phyloP scores from a whole-genome alignment of 2,797 vertebrate genomes.

The Onychomys arenicola region DNA sequence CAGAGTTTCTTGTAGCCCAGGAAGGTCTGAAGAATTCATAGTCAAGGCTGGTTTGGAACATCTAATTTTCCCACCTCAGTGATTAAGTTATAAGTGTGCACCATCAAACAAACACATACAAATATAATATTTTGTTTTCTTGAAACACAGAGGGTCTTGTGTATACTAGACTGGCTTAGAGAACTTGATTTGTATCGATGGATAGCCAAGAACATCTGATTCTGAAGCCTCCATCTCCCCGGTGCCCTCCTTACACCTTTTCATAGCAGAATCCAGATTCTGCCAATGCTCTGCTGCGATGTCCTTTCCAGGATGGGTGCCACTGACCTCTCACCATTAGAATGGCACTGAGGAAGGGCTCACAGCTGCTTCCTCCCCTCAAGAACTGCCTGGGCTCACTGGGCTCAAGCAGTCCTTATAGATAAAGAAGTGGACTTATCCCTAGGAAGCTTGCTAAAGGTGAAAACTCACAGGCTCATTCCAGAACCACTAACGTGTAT shows the following conservation, averaged over 20 bases:
- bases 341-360: neutral
- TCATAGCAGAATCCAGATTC: neutral
- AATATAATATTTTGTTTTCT: neutral
- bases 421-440: neutral
- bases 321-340: neutral
- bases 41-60: neutral
- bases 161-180: too few relatives aligned
- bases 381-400: neutral
- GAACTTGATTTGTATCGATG: neutral
- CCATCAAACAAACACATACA: neutral
- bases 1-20: neutral
- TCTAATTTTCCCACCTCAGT: neutral
- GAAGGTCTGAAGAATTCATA: neutral
- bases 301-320: neutral
- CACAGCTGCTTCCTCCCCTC: neutral
- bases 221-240: neutral
- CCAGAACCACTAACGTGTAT: neutral
- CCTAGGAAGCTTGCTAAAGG: neutral
- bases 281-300: neutral
- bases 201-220: neutral
- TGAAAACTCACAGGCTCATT: neutral
- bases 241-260: neutral
- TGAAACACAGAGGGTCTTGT: neutral
- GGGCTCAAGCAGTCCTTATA: neutral
- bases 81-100: too few relatives aligned